phyloP scores from a whole-genome alignment of 2,113 vertebrate species.

The Silurus meridionalis region DNA sequence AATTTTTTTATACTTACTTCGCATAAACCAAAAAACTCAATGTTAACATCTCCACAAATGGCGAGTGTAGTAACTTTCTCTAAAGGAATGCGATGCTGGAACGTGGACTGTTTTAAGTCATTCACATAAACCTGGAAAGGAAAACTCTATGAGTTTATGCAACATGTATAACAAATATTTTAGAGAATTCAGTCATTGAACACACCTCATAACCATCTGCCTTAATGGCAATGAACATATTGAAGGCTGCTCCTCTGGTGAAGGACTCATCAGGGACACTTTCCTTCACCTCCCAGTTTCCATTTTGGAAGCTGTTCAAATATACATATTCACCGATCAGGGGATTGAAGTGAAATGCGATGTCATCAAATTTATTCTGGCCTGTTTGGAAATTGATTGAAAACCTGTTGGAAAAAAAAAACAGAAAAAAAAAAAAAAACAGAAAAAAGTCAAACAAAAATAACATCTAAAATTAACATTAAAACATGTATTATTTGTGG shows the following conservation, averaged over 20 bases:
- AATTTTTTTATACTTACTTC: not conserved
- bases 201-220: conserved; percentile 32
- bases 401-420: conserved; percentile 11
- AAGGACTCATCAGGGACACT: not conserved
- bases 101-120: not conserved
- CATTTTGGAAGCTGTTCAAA: conserved; percentile 27
- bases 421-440: too few species aligned
- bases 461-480: too few species aligned
- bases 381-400: conserved; percentile 31
- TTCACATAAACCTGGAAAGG: conserved; percentile 33
- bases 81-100: conserved; percentile 34
- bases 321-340: not conserved
- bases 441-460: too few species aligned
- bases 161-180: not conserved
- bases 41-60: not conserved
- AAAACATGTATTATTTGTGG: not conserved
- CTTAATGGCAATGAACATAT: not conserved
- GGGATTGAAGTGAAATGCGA: conserved; percentile 34
- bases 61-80: conserved; percentile 20
- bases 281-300: conserved; percentile 1
- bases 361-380: conserved; percentile 10
- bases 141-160: not conserved
- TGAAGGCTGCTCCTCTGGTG: conserved; percentile 18
- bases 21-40: conserved; percentile 16
- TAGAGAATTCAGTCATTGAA: not conserved